Evolutionary conservation across 1,140 invertebrate species (phyloP).

Genomic region (Trichoplusia ni): DNA sequence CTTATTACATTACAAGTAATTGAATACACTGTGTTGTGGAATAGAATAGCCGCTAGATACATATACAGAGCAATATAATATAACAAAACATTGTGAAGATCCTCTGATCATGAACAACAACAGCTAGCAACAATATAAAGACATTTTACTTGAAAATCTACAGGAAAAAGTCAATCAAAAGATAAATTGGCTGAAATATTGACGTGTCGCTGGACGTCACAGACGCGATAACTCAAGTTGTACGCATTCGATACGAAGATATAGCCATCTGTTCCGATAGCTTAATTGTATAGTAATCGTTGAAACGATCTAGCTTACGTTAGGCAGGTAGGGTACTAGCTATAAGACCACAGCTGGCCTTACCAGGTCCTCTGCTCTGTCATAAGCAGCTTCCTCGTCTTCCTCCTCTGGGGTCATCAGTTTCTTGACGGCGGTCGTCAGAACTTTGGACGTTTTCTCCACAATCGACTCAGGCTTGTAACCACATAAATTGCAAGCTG

Average conservation of each 20-base stretch:
- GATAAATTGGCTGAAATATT: too few species aligned
- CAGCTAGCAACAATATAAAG: too few species aligned
- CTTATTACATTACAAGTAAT: slow-evolving; percentile 27
- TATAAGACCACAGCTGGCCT: slow-evolving; percentile 26
- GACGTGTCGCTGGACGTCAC: too few species aligned
- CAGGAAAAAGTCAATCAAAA: too few species aligned
- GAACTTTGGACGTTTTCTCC: slow-evolving; percentile 78
- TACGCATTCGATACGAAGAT: too few species aligned
- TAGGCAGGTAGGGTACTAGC: neutral
- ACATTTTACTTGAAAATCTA: too few species aligned
- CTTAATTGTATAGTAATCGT: too few species aligned
- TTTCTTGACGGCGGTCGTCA: slow-evolving; percentile 73
- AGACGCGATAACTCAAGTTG: too few species aligned
- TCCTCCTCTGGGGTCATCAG: slow-evolving; percentile 72
- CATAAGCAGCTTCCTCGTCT: slow-evolving; percentile 75
- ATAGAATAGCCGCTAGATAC: neutral
- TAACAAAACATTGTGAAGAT: too few species aligned
- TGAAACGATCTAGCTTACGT: neutral
- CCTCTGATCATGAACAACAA: too few species aligned
- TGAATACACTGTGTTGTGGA: slow-evolving; percentile 3
- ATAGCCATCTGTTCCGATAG: too few species aligned
- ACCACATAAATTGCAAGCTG: slow-evolving; percentile 30
- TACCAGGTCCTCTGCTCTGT: slow-evolving; percentile 85
- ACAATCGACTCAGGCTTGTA: slow-evolving; percentile 79
- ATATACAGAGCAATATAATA: too few species aligned